Conservation (phyloP, 1,140 invertebrate genomes). For the Metopolophium dirhodum region DNA sequence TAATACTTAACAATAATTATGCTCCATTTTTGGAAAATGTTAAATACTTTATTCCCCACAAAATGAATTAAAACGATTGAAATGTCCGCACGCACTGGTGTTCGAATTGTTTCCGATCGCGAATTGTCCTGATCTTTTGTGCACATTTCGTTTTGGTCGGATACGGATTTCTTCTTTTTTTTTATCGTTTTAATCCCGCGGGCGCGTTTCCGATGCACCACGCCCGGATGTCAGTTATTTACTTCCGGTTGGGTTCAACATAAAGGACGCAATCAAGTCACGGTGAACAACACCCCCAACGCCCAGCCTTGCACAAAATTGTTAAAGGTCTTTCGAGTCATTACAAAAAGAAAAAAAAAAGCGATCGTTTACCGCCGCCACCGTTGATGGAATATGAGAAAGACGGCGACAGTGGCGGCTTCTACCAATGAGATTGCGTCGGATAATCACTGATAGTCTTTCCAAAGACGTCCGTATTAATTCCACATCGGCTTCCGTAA, state of each 20-base stretch:
- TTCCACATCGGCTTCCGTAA: constrained; percentile 32
- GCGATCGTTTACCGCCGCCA: neutral
- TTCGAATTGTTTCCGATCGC: constrained; percentile 23
- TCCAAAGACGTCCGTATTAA: constrained; percentile 15
- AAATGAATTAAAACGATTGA: constrained; percentile 22
- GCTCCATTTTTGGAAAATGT: neutral
- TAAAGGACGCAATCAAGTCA: constrained; percentile 56
- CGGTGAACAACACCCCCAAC: constrained; percentile 7
- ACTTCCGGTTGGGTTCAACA: constrained; percentile 55
- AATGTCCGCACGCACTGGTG: neutral
- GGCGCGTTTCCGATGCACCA: constrained; percentile 30
- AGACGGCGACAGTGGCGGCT: neutral
- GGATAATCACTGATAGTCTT: constrained; percentile 26
- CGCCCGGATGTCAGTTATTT: constrained; percentile 52
- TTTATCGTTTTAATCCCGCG: constrained; percentile 29
- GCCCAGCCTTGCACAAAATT: neutral
- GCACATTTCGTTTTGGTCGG: constrained; percentile 27
- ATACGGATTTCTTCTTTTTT: constrained; percentile 34
- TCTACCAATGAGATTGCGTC: constrained; percentile 6
- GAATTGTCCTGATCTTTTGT: constrained; percentile 20
- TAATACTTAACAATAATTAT: neutral
- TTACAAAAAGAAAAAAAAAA: constrained; percentile 45
- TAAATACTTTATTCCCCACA: neutral
- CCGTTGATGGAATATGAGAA: neutral
- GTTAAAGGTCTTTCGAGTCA: constrained; percentile 34